phyloP scores from a whole-genome alignment of 2,113 vertebrate species.

The Coreoperca whiteheadi region DNA sequence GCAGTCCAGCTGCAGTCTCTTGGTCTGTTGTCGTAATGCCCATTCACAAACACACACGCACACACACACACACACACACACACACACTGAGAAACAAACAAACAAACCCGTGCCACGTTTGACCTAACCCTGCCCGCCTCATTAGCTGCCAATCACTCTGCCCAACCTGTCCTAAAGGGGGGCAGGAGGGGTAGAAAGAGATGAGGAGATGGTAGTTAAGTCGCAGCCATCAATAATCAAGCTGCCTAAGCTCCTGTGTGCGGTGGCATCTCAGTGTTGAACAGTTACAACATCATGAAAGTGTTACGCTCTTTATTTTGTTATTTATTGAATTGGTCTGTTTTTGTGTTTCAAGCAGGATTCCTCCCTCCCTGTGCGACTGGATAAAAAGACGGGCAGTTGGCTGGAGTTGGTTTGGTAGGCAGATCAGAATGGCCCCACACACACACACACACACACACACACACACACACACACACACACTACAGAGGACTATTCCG shows the following conservation, averaged over 20 bases:
- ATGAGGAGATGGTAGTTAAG: constrained; percentile 59
- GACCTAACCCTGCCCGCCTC: constrained; percentile 73
- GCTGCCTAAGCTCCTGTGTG: constrained; percentile 18
- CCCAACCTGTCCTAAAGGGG: constrained; percentile 27
- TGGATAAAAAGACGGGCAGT: constrained; percentile 45
- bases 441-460: constrained; percentile 33
- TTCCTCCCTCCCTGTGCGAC: constrained; percentile 25
- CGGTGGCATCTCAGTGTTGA: constrained; percentile 4
- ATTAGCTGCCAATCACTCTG: constrained; percentile 82
- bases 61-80: constrained; percentile 41
- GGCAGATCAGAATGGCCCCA: constrained; percentile 48
- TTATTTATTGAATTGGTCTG: constrained; percentile 14
- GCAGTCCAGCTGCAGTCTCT: constrained; percentile 65
- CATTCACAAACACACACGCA: constrained; percentile 35
- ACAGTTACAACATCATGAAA: constrained; percentile 31
- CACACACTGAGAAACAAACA: constrained; percentile 65
- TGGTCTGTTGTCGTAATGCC: constrained; percentile 67
- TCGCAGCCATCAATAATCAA: constrained; percentile 57
- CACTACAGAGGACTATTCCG: constrained; percentile 41
- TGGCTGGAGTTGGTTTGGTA: constrained; percentile 46
- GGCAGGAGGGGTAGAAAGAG: constrained; percentile 20
- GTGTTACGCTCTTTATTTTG: constrained; percentile 6
- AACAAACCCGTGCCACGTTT: constrained; percentile 72
- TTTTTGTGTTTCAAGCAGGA: constrained; percentile 45
- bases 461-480: constrained; percentile 33